These are phyloP conservation scores for Notodonta dromedarius DNA, from an alignment of 2,888 invertebrate species.

Conservation along the genomic window DNA sequence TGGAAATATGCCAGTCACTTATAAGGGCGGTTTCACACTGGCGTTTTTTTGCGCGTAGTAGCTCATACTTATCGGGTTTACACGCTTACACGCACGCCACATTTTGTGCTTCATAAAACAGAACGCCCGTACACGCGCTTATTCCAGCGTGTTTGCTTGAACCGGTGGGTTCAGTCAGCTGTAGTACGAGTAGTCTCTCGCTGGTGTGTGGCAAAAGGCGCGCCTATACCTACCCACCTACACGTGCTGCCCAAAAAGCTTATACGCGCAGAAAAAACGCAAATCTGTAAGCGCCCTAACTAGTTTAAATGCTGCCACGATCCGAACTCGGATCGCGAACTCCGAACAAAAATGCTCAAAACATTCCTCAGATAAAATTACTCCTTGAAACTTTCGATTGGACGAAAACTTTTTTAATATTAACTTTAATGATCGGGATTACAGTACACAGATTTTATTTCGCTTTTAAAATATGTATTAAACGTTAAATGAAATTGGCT, in stretches of 20 bases:
- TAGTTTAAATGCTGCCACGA: conserved; percentile 38
- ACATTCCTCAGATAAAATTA: conserved; percentile 46
- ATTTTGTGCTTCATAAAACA: too few species aligned
- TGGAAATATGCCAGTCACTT: conserved; percentile 42
- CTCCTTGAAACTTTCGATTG: conserved; percentile 46
- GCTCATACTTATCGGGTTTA: too few species aligned
- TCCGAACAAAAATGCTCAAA: conserved; percentile 31
- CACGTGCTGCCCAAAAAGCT: too few species aligned
- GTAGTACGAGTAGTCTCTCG: too few species aligned
- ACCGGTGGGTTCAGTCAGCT: too few species aligned
- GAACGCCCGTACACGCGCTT: too few species aligned
- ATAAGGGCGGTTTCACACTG: conserved; percentile 2
- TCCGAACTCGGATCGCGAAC: conserved; percentile 22
- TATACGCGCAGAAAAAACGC: too few species aligned
- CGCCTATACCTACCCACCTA: too few species aligned
- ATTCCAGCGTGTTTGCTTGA: too few species aligned
- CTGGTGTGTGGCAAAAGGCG: too few species aligned
- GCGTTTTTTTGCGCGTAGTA: too few species aligned
- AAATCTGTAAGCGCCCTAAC: conserved; percentile 7
- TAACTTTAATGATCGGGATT: conserved; percentile 45
- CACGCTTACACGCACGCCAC: too few species aligned
- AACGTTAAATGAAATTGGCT: conserved; percentile 10
- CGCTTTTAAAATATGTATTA: conserved; percentile 7
- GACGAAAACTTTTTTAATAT: conserved; percentile 56
- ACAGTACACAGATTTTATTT: conserved; percentile 15